Evolutionary conservation across 2,113 vertebrate species (phyloP), one percentile per base, ranked within the genome.

Genomic region (Peromyscus californicus): DNA sequence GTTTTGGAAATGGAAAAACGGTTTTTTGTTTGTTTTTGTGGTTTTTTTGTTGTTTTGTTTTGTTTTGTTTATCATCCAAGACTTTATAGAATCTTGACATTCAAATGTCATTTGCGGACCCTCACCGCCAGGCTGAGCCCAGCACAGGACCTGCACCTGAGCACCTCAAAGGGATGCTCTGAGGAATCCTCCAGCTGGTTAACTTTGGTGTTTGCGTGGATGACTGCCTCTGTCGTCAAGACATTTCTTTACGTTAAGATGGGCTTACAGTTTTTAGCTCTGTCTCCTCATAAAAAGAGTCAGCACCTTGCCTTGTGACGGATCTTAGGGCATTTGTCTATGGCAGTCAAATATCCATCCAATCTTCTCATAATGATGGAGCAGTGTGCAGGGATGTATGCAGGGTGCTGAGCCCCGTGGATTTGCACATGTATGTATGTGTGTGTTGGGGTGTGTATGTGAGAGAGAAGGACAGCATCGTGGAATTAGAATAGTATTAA

Each of bases 1-100:
- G 51, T 48, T 96, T 91, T 24, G 51, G 75, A 94, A 92, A 91
- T 26, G 86, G 26, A 1, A 82, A 48, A 84, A 89, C 5, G 79
- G 26, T n/a, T 72, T 72, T 12, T 3, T 78, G 90, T 79, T 67
- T 17, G 16, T 33, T 36, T 69, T 31, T 15, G 11, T 15, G 51
- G 51, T 33, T 69, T 69, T 67, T 29, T 69, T 69, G 45, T 48
- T 48, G 19, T 63, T 19, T 63, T 19, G 17, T 61, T 24, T 63
- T 63, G 61, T 63, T 63, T 21, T 63, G 69, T n/a, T 76, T 80
- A 1, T 19, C 22, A 57, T 69, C 45, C 19, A 87, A 80, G 48
- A 65, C 39, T 22, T 61, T 45, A 63, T 11, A 61, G 24, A 65
- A 65, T 45, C 42, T 51, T 70, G 45, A 59, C 61, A 94, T 86